Evolutionary conservation across 2,888 invertebrate species (phyloP).

Genomic region (Cosmia pyralina): DNA sequence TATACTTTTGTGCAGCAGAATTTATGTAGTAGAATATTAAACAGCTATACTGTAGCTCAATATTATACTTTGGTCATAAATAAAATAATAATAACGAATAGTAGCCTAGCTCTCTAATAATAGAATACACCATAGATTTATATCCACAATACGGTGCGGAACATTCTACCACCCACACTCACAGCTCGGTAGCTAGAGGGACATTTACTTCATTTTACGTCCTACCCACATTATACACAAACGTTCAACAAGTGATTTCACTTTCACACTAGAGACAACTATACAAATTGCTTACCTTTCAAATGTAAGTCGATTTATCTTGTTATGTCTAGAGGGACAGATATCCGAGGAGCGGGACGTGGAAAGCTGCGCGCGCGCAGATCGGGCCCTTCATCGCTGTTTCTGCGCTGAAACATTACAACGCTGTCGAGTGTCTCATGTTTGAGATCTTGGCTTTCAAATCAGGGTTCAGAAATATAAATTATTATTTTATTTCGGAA

Average conservation of each 20-base stretch:
- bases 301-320: conserved; percentile 81
- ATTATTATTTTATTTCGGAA: conserved; percentile 50
- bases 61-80: neutral
- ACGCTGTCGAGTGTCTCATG: conserved; percentile 58
- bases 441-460: conserved; percentile 57
- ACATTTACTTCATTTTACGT: conserved; percentile 53
- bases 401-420: conserved; percentile 59
- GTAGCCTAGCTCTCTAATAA: conserved; percentile 23
- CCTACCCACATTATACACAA: conserved; percentile 63
- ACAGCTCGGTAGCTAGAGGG: conserved; percentile 31
- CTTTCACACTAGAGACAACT: conserved; percentile 74
- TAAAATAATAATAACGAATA: conserved; percentile 16
- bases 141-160: conserved; percentile 22
- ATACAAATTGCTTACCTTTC: conserved; percentile 85
- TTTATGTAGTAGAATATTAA: conserved; percentile 5
- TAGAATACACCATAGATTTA: conserved; percentile 15
- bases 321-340: conserved; percentile 76
- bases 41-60: neutral
- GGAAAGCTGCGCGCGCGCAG: conserved; percentile 71
- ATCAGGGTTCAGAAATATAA: conserved; percentile 52
- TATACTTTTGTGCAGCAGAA: neutral
- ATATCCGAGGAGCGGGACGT: conserved; percentile 69
- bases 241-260: conserved; percentile 68
- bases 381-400: conserved; percentile 69
- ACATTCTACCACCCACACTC: conserved; percentile 47